A percentile compares a stretch with the other conserved stretches of the same genome.
phyloP scores from a whole-genome alignment of 1,140 invertebrate genomes.

The Apocrypta bakeri region DNA sequence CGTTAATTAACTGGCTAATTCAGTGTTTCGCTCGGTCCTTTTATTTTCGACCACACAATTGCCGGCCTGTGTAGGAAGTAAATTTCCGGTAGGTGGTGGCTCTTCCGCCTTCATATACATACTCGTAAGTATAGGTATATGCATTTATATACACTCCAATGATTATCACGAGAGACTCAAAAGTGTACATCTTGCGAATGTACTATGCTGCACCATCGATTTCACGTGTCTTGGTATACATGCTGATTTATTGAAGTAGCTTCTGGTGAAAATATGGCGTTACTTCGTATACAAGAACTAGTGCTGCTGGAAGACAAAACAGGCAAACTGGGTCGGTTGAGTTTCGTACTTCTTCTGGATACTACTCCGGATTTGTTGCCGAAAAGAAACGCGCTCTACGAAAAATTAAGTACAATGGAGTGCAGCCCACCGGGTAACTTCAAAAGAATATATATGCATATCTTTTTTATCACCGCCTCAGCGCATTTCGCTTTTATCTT shows the following conservation, averaged over 20 bases:
- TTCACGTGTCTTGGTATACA: not conserved
- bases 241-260: conserved; percentile 20
- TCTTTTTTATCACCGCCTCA: not conserved
- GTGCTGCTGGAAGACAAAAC: not conserved
- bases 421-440: not conserved
- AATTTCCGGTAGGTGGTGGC: conserved; percentile 47
- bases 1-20: conserved; percentile 44
- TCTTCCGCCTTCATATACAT: conserved; percentile 34
- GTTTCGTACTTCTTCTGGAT: not conserved
- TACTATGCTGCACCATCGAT: not conserved
- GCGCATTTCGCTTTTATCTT: not conserved
- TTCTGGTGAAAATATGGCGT: not conserved
- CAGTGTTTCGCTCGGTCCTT: conserved; percentile 12
- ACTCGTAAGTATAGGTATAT: not conserved
- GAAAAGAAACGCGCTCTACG: not conserved
- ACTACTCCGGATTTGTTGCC: not conserved
- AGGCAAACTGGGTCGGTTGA: conserved; percentile 6
- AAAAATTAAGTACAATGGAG: not conserved
- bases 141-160: not conserved
- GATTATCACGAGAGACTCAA: not conserved
- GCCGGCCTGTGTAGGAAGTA: conserved; percentile 35
- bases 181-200: not conserved
- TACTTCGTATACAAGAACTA: not conserved
- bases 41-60: conserved; percentile 37
- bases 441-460: not conserved